A percentile compares a stretch with the other conserved stretches of the same genome.
These are phyloP conservation scores for Chelonoidis abingdonii DNA, from an alignment of 2,113 vertebrate species.

Conservation along the genomic window DNA sequence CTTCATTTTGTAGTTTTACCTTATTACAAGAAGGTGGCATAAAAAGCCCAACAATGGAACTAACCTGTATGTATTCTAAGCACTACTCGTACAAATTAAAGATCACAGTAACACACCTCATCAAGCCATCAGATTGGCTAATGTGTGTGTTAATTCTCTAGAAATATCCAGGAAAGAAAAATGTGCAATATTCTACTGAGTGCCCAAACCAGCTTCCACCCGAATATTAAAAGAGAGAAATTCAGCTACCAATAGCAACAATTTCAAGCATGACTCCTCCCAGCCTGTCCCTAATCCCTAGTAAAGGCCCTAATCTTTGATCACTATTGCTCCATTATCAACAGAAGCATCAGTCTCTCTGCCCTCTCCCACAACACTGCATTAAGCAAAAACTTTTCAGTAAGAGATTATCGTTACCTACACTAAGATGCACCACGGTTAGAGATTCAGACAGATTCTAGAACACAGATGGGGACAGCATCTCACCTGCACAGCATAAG, in stretches of 20 bases:
- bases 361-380: neutral
- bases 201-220: neutral
- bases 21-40: conserved; percentile 38
- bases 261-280: neutral
- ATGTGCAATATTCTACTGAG: neutral
- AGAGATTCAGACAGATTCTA: neutral
- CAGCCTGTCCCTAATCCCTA: neutral
- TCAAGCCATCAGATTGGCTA: neutral
- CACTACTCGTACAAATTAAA: accelerated
- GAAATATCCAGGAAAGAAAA: neutral
- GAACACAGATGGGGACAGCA: too few relatives aligned
- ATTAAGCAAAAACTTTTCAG: neutral
- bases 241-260: neutral
- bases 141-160: neutral
- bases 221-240: neutral
- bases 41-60: conserved; percentile 14
- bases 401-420: neutral
- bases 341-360: neutral
- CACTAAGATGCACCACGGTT: neutral
- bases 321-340: neutral
- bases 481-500: conserved; percentile 91
- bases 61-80: accelerated
- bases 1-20: neutral
- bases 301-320: neutral
- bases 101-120: neutral